A percentile compares a stretch with the other conserved stretches of the same genome.
These are phyloP conservation scores for Pristionchus pacificus DNA, from an alignment of 1,140 invertebrate genomes.

Conservation along the genomic window DNA sequence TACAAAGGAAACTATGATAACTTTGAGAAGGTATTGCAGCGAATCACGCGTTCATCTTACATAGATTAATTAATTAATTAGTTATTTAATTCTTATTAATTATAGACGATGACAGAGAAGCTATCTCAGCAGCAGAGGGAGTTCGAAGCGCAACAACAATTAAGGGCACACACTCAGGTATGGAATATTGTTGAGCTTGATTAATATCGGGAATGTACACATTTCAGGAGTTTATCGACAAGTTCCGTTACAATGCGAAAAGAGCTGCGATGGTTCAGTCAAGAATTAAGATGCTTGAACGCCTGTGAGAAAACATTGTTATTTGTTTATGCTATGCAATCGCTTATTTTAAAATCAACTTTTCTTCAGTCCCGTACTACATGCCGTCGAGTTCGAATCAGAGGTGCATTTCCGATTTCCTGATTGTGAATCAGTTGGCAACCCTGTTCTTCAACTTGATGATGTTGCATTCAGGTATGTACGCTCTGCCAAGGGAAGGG, in stretches of 20 bases:
- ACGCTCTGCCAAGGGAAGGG: no score
- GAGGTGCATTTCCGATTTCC: slow-evolving; percentile 88
- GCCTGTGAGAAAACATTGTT: slow-evolving; percentile 72
- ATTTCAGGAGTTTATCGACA: slow-evolving; percentile 57
- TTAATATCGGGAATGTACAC: no score
- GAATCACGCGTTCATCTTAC: slow-evolving; percentile 31
- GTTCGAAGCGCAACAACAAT: slow-evolving; percentile 92
- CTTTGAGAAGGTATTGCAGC: slow-evolving; percentile 43
- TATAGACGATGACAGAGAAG: slow-evolving; percentile 87
- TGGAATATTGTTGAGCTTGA: no score
- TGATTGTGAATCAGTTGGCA: slow-evolving; percentile 81
- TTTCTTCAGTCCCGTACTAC: slow-evolving; percentile 77
- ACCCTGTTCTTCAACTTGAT: slow-evolving; percentile 88
- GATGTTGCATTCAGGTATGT: slow-evolving; percentile 64
- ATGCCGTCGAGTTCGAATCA: slow-evolving; percentile 86
- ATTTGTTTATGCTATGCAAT: slow-evolving; percentile 18
- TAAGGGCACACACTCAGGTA: slow-evolving; percentile 82
- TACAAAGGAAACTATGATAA: slow-evolving; percentile 93
- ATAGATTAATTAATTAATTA: no score
- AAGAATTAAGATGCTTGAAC: slow-evolving; percentile 97
- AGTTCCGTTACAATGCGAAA: slow-evolving; percentile 92
- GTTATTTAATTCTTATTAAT: slow-evolving; percentile 87
- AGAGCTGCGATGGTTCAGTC: slow-evolving; percentile 94
- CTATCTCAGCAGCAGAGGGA: slow-evolving; percentile 91
- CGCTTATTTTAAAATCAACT: slow-evolving; percentile 21